phyloP scores from a whole-genome alignment of 2,888 invertebrate genomes.

The Beris chalybata region DNA sequence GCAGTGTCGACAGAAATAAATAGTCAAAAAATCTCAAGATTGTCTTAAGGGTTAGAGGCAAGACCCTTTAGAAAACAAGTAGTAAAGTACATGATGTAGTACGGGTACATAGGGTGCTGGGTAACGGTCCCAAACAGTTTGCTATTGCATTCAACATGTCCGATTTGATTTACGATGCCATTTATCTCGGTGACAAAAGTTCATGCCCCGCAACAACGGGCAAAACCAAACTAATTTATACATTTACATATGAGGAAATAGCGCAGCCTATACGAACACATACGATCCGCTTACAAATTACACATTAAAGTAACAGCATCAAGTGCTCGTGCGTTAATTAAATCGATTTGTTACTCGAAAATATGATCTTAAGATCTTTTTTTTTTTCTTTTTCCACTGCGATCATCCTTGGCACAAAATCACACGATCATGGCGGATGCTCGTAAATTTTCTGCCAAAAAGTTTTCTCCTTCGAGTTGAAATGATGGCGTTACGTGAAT shows the following conservation, averaged over 20 bases:
- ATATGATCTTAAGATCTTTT: conserved; percentile 10
- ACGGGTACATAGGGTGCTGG: no score
- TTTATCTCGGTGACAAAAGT: conserved; percentile 43
- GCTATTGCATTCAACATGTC: conserved; percentile 33
- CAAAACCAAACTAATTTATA: conserved; percentile 19
- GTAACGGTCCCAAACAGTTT: no score
- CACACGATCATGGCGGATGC: conserved; percentile 43
- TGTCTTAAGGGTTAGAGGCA: conserved; percentile 13
- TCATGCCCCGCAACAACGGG: conserved; percentile 11
- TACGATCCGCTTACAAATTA: conserved; percentile 14
- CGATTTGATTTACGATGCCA: conserved; percentile 43
- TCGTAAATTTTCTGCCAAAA: conserved; percentile 36
- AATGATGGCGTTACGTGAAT: not conserved
- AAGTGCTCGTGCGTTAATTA: conserved; percentile 30
- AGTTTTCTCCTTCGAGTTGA: not conserved
- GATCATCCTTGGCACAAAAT: conserved; percentile 44
- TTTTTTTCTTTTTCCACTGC: conserved; percentile 7
- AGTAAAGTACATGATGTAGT: conserved; percentile 19
- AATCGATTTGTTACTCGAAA: conserved; percentile 29
- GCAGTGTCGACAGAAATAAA: conserved; percentile 20
- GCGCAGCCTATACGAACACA: not conserved
- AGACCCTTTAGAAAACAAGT: not conserved
- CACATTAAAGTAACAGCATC: conserved; percentile 28
- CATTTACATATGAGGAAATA: conserved; percentile 2
- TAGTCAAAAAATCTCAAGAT: conserved; percentile 19